Base-by-base conservation (phyloP, 2,888 invertebrate genomes). In the Drosophila tripunctata region DNA sequence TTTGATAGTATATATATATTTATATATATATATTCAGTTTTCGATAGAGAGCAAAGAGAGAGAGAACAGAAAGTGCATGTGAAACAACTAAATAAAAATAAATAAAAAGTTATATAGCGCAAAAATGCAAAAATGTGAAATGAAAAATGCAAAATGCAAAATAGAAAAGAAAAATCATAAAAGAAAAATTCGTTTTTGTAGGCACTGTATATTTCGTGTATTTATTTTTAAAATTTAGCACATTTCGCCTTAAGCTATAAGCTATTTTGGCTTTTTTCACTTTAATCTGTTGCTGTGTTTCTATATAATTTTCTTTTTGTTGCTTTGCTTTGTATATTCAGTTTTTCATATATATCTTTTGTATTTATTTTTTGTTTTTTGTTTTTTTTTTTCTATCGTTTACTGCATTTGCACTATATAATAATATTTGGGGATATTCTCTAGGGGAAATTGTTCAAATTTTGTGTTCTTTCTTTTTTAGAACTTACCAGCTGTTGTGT, bases 401-500 rank as follows among this genome's bases (percentile, higher is more conserved):
- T 77, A 75, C 82, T 75, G 78, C 89, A 84, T 81, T 82, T 86
- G 86, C 82, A 79, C 75, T 87, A 70, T 65, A 63, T 58, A 55
- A 27, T 44, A 50, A 8, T 27, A 27, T 27, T 10, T 40, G 2
- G 8, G n/a, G 3, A 14, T 31, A 22, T 24, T 8, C 10, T 27
- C 27, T 10, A 10, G 27, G 27, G 27, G 27, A 6, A 10, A 10
- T 27, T 27, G 27, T 8, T 8, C 10, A 8, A n/a, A n/a, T n/a
- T n/a, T n/a, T n/a, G n/a, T n/a, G n/a, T n/a, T n/a, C 8, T 31
- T 35, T 1, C 4, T 2, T 15, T 31, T 19, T 17, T 19, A 30
- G 19, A 12, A 54, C 91, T 90, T 78, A 91, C 91, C 91, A 82
- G 90, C 90, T 85, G 91, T 90, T 80, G 91, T 90, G 75, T 90